Base-by-base conservation (phyloP, 2,797 vertebrate species). In the Malacoraja senta region DNA sequence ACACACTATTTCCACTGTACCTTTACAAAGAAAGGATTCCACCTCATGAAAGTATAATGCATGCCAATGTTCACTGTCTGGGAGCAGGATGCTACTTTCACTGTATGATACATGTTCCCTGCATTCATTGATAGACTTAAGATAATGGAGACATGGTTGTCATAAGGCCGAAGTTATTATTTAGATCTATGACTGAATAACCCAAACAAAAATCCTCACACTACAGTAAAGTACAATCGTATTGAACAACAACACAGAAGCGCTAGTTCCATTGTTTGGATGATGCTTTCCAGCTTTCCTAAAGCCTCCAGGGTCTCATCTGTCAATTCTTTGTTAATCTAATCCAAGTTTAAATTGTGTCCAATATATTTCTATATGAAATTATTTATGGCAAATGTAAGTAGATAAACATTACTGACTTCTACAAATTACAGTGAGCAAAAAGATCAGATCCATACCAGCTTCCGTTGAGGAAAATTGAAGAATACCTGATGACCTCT, bases 191-290 rank as follows among this genome's bases (percentile, higher is more conserved):
- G 61, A 8, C 63, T 88, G 84, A 35, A 68, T 61, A n/a, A n/a
- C 6, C 15, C 17, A 68, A 88, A 63, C 21, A 68, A n/a, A 68
- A 35, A 68, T 88, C 7, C 17, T 88, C n/a, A 68, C 15, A 88
- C 17, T 19, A 19, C 63, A 65, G n/a, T 32, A 63, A 88, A 65
- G 15, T 32, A 32, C 63, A 88, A 19, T 19, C 1, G 35, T 12
- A n/a, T 0, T 9, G 15, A 68, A 19, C 29, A 68, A 19, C 63
- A 17, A 63, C 84, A 68, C 29, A 86, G 83, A 86, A 32, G 17
- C 21, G 68, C 65, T 15, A 10, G n/a, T 88, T 88, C n/a, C 84
- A 88, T 88, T 68, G 61, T 68, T 88, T 68, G 32, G n/a, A 88
- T 21, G 61, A 15, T 32, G 21, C 29, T 88, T n/a, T 38, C 12